Evolutionary conservation across 2,113 vertebrate species (phyloP).

Genomic region (Catharus minimus): DNA sequence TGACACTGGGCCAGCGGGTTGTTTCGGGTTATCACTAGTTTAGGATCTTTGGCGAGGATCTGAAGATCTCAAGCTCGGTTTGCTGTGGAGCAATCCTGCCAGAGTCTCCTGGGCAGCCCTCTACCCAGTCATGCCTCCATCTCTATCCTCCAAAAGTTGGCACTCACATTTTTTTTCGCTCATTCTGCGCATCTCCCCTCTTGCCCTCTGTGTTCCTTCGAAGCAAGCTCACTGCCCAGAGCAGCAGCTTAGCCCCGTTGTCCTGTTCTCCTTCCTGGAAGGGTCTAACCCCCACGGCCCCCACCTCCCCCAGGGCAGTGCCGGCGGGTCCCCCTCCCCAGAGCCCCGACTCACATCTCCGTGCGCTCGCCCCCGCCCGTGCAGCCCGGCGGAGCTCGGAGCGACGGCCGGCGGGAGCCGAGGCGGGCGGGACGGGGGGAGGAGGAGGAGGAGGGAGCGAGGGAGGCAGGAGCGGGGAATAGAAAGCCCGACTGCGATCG

Average conservation of each 20-base stretch:
- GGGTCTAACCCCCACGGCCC: fast-evolving
- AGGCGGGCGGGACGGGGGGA: not conserved
- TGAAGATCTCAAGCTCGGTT: not conserved
- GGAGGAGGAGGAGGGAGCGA: not conserved
- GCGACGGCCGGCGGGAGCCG: not conserved
- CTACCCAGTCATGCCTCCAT: not conserved
- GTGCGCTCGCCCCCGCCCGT: not conserved
- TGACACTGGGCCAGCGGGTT: not conserved
- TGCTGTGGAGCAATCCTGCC: not conserved
- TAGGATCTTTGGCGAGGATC: not conserved
- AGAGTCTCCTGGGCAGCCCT: not conserved
- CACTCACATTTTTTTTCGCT: fast-evolving
- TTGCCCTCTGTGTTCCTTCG: not conserved
- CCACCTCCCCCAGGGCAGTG: not conserved
- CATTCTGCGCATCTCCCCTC: not conserved
- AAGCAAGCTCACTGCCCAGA: not conserved
- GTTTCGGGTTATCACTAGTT: not conserved
- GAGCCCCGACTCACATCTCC: slow-evolving; percentile 37
- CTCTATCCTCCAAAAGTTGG: not conserved
- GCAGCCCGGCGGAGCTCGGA: not conserved
- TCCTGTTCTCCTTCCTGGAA: not conserved
- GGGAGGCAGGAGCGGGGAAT: not conserved
- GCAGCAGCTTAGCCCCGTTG: not conserved
- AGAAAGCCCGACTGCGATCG: not conserved
- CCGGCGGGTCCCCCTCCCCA: not conserved